phyloP scores from a whole-genome alignment of 2,113 vertebrate genomes.

The Colistium nudipinnis region DNA sequence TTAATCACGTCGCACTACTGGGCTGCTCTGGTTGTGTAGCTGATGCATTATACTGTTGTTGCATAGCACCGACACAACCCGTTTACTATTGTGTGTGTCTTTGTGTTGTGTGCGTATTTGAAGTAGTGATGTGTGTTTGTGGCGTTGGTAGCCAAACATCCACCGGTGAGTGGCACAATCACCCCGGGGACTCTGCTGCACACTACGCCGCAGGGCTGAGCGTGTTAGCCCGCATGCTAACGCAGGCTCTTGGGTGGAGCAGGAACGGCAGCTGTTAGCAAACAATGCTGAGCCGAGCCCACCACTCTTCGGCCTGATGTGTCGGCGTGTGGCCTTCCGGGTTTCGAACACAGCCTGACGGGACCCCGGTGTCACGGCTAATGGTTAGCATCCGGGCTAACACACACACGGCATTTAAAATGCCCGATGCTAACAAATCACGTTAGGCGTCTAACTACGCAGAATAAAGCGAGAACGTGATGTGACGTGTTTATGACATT shows the following conservation, averaged over 20 bases:
- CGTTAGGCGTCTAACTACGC: too few species aligned
- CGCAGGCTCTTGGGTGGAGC: conserved; percentile 15
- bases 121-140: too few species aligned
- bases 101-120: too few species aligned
- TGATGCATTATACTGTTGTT: too few species aligned
- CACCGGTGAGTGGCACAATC: conserved; percentile 12
- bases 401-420: not conserved
- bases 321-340: conserved; percentile 55
- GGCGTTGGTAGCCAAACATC: not conserved
- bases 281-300: conserved; percentile 50
- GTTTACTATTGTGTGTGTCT: too few species aligned
- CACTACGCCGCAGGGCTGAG: too few species aligned
- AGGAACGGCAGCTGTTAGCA: conserved; percentile 44
- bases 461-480: too few species aligned
- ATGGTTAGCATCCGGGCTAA: conserved; percentile 10
- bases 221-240: conserved; percentile 52
- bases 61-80: too few species aligned
- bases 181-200: conserved; percentile 2
- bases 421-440: too few species aligned
- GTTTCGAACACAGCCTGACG: conserved; percentile 18
- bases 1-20: too few species aligned
- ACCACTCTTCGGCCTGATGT: conserved; percentile 27
- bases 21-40: too few species aligned
- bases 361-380: not conserved
- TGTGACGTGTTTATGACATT: not conserved